A percentile compares a stretch with the other conserved stretches of the same genome.
Conservation (phyloP, 2,113 vertebrate genomes). For the Peromyscus leucopus region DNA sequence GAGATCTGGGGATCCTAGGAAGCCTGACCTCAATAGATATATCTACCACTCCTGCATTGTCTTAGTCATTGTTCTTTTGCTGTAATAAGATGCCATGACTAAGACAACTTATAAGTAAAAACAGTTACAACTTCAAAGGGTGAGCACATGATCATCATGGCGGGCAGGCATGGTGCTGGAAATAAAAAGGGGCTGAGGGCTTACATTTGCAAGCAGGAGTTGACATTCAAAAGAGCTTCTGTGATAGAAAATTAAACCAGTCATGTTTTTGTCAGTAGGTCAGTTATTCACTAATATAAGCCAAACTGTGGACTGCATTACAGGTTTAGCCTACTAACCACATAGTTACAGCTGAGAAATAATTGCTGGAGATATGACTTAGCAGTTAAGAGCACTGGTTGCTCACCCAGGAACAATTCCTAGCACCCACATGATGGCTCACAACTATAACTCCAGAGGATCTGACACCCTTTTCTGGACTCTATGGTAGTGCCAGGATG, state of each 20-base stretch:
- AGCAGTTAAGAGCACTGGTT: background rate
- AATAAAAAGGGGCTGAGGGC: background rate
- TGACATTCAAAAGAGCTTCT: background rate
- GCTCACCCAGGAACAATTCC: background rate
- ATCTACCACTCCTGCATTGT: background rate
- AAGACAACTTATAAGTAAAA: background rate
- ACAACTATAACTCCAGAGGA: background rate
- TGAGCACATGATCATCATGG: too few species aligned
- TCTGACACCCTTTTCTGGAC: background rate
- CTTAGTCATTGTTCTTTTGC: background rate
- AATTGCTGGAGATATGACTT: background rate
- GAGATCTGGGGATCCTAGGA: background rate
- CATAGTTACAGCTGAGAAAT: background rate
- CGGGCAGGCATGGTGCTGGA: background rate
- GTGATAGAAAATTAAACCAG: slow-evolving; percentile 15
- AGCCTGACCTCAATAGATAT: background rate
- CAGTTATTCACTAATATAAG: slow-evolving; percentile 23
- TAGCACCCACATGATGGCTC: background rate
- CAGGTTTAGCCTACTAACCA: background rate
- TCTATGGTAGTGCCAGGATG: background rate
- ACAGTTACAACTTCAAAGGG: background rate
- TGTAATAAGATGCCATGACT: background rate
- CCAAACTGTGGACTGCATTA: background rate
- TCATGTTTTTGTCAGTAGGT: background rate
- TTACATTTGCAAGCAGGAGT: background rate